phyloP scores from a whole-genome alignment of 2,888 invertebrate genomes.

The Helobdella robusta region DNA sequence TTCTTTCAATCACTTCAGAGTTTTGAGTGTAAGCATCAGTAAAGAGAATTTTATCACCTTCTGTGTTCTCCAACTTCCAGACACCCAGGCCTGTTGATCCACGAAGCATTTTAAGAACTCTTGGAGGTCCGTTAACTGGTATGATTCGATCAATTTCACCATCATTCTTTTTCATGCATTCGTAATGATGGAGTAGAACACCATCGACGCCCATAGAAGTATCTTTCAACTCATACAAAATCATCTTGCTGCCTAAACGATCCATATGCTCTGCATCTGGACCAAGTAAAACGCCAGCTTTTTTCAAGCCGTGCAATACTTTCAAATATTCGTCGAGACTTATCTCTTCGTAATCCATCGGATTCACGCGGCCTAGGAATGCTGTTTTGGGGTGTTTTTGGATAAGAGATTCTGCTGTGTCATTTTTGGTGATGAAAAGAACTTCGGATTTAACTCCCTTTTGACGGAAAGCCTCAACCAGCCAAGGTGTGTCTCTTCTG shows the following conservation, averaged over 20 bases:
- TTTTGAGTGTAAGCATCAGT: slow-evolving; percentile 28
- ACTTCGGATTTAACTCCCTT: slow-evolving; percentile 26
- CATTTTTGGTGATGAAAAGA: slow-evolving; percentile 27
- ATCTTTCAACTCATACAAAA: slow-evolving; percentile 29
- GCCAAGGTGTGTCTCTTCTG: slow-evolving; percentile 29
- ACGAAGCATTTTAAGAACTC: slow-evolving; percentile 31
- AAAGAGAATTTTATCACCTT: slow-evolving; percentile 20
- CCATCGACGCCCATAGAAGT: slow-evolving; percentile 28
- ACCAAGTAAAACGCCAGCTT: slow-evolving; percentile 24
- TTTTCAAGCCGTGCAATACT: slow-evolving; percentile 25
- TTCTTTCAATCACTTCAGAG: slow-evolving; percentile 20
- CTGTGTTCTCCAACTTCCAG: slow-evolving; percentile 30
- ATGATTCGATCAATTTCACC: slow-evolving; percentile 29
- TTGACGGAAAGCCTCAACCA: slow-evolving; percentile 29
- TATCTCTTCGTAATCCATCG: slow-evolving; percentile 29
- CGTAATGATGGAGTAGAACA: slow-evolving; percentile 25
- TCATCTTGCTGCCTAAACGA: slow-evolving; percentile 29
- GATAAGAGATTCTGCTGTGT: slow-evolving; percentile 27
- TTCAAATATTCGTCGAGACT: slow-evolving; percentile 26
- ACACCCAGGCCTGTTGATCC: slow-evolving; percentile 31
- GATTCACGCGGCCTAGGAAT: slow-evolving; percentile 30
- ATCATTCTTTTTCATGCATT: slow-evolving; percentile 23
- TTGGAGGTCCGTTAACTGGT: slow-evolving; percentile 24
- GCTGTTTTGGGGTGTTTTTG: slow-evolving; percentile 28
- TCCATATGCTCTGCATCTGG: slow-evolving; percentile 31